Percentiles rank a stretch among this genome's conserved stretches.
phyloP scores from a whole-genome alignment of 2,797 vertebrate genomes.

The Cyclura pinguis region DNA sequence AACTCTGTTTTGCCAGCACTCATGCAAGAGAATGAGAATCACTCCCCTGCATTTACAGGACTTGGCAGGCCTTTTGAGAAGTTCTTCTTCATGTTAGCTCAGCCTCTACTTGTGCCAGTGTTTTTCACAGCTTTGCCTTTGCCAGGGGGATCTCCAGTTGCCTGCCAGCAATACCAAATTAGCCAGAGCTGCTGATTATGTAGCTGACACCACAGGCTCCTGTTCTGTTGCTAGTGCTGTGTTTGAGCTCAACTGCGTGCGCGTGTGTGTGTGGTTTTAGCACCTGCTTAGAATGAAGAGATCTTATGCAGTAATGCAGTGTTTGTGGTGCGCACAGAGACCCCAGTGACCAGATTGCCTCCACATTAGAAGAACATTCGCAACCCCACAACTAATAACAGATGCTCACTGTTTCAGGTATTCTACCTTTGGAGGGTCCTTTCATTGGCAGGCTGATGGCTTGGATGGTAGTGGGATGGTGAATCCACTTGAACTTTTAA shows the following conservation, averaged over 20 bases:
- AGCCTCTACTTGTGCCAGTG: rapidly evolving
- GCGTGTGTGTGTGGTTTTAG: background rate
- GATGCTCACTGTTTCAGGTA: background rate
- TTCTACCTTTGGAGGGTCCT: background rate
- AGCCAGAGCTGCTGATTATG: background rate
- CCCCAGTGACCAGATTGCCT: background rate
- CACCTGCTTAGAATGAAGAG: background rate
- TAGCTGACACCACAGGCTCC: background rate
- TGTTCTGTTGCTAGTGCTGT: rapidly evolving
- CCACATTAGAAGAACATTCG: background rate
- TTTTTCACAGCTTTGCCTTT: constrained; percentile 23
- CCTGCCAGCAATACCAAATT: constrained; percentile 14
- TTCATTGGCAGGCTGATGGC: too few relatives aligned
- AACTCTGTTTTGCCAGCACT: constrained; percentile 47
- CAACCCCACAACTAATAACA: background rate
- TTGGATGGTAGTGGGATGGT: too few relatives aligned
- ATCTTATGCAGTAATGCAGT: background rate
- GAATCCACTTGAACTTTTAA: too few relatives aligned
- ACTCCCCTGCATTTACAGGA: constrained; percentile 43
- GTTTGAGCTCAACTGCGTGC: rapidly evolving
- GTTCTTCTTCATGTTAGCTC: background rate
- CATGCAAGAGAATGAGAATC: constrained; percentile 12
- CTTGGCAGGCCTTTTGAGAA: constrained; percentile 52
- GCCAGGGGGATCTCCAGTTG: constrained; percentile 23
- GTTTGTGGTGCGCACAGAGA: background rate